Evolutionary conservation across 2,888 invertebrate species (phyloP), one percentile per base, ranked within the genome.

Genomic region (Syrista parreyssii): DNA sequence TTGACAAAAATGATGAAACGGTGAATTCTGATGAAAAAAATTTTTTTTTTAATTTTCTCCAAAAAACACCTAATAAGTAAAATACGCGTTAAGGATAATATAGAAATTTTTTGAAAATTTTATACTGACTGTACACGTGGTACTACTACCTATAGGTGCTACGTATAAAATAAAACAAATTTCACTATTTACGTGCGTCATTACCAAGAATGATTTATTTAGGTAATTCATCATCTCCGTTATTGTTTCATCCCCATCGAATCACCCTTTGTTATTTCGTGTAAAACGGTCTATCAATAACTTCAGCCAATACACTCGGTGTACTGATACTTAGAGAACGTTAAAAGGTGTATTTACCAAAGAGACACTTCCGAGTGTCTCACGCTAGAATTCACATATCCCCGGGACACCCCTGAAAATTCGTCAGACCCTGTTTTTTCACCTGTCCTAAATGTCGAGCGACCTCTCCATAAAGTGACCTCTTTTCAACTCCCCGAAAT

Each of bases 391-490:
- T 55, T 9, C 55, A 55, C 23, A 55, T 23, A 23, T 55, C 23
- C 23, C 55, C 23, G 23, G 12, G 31, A 71, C 15, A 32, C 33
- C 71, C 71, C 71, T 31, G 31, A 33, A 71, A 71, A 71, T 31
- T 71, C 71, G 33, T 33, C 31, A 33, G 71, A 71, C 71, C 71
- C 71, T 71, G 32, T 31, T 71, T 71, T 33, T 71, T 71, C 71
- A 71, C 71, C 71, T 71, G 71, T 71, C 71, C 71, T 31, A 11
- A 71, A 71, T 71, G 9, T 12, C 15, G 31, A 32, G 71, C 55
- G 55, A 55, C 71, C 71, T 71, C 71, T 31, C 33, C 71, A 23
- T 71, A 71, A 71, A 71, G 12, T 71, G 33, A 33, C 31, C 32
- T 33, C 71, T 71, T 33, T 71, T 71, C 33, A 31, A 15, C 71